Evolutionary conservation across 35 echinoderm and acorn worm species (phyloP).

Genomic region (Patiria miniata): DNA sequence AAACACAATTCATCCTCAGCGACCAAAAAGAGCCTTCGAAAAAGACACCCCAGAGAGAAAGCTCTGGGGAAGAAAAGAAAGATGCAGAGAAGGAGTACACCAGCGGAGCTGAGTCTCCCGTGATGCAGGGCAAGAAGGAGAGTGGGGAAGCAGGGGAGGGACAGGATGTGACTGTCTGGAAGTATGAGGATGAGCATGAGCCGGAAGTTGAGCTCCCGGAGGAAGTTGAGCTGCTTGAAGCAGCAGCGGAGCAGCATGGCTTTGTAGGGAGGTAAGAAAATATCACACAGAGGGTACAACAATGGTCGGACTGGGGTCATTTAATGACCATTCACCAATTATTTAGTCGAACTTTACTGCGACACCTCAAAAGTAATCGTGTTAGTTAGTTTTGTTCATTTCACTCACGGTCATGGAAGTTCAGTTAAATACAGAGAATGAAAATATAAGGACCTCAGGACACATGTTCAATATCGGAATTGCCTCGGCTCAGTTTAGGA

Average conservation of each 20-base stretch:
- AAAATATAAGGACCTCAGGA: too few species aligned
- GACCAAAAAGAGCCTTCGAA: conserved; percentile 19
- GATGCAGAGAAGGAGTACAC: conserved; percentile 21
- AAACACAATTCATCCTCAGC: not conserved
- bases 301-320: too few species aligned
- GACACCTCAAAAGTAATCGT: not conserved
- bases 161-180: conserved; percentile 70
- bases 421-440: too few species aligned
- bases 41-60: not conserved
- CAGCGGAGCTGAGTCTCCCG: not conserved
- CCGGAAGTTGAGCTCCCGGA: conserved; percentile 68
- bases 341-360: not conserved
- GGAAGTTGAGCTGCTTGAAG: conserved; percentile 74
- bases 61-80: conserved; percentile 8
- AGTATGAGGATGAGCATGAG: conserved; percentile 87
- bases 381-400: not conserved
- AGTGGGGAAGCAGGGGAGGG: conserved; percentile 11
- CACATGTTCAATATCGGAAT: too few species aligned
- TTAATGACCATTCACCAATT: too few species aligned
- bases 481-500: too few species aligned
- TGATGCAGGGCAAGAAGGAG: not conserved
- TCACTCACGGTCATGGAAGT: too few species aligned
- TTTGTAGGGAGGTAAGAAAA: conserved; percentile 87
- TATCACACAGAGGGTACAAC: too few species aligned
- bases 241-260: conserved; percentile 79